These are phyloP conservation scores for Xanthia togata DNA, from an alignment of 2,888 invertebrate species.

Conservation along the genomic window DNA sequence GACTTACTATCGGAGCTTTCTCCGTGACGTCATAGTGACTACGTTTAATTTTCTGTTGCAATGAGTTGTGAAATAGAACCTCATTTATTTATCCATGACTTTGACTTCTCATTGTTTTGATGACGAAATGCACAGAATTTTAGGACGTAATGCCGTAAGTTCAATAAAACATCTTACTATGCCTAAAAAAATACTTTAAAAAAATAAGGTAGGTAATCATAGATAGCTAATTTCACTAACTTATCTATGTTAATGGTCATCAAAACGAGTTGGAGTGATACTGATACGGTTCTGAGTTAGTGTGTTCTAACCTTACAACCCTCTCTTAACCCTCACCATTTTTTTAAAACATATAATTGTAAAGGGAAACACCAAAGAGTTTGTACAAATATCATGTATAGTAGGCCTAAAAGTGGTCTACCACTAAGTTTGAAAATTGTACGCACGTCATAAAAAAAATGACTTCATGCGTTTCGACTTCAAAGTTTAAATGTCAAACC, in stretches of 20 bases:
- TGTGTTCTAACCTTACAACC: not conserved
- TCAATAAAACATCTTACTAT: not conserved
- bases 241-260: constrained; percentile 3
- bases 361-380: not conserved
- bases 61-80: constrained; percentile 60
- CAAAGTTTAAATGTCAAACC: not conserved
- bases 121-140: constrained; percentile 11
- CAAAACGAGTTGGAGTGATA: not conserved
- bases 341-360: not conserved
- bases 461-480: not conserved
- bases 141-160: not conserved
- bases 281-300: not conserved
- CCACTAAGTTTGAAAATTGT: not conserved
- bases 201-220: not conserved
- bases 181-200: not conserved
- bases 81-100: not conserved
- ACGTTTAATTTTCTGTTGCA: constrained; percentile 38
- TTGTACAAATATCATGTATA: not conserved
- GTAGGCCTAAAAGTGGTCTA: constrained; percentile 1
- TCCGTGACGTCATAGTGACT: constrained; percentile 43
- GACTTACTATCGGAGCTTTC: constrained; percentile 14
- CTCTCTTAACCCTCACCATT: not conserved
- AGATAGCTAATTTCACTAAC: not conserved
- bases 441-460: not conserved
- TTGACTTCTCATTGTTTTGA: constrained; percentile 31